Percentiles rank a stretch among this genome's conserved stretches.
Conservation (phyloP, 1,140 invertebrate species). For the Pygmarrhopalites habei region DNA sequence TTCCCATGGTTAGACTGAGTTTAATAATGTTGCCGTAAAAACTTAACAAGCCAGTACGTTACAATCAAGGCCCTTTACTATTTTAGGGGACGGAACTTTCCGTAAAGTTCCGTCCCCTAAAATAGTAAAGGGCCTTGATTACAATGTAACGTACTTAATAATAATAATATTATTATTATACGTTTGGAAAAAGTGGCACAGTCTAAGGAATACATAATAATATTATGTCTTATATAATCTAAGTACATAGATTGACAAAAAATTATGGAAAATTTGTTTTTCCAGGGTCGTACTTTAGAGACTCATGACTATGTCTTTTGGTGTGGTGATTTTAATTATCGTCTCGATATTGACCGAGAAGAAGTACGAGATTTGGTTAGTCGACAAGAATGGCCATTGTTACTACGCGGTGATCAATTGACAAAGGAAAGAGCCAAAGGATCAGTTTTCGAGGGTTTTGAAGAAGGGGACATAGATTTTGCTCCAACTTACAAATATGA, state of each 20-base stretch:
- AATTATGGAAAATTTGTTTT: too few relatives aligned
- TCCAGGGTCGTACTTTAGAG: conserved; percentile 71
- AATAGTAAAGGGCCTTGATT: too few relatives aligned
- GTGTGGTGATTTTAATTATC: conserved; percentile 99
- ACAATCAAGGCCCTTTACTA: too few relatives aligned
- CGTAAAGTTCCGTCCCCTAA: too few relatives aligned
- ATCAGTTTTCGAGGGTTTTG: conserved; percentile 89
- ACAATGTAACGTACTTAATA: conserved; percentile 27
- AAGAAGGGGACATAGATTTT: conserved; percentile 87
- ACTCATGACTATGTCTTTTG: conserved; percentile 98
- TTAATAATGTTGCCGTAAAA: too few relatives aligned
- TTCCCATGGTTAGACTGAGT: conserved; percentile 91
- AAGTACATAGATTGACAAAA: too few relatives aligned
- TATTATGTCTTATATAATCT: too few relatives aligned
- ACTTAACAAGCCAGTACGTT: too few relatives aligned
- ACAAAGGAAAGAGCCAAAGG: conserved; percentile 67
- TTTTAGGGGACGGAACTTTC: too few relatives aligned
- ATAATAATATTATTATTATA: background rate
- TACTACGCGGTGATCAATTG: conserved; percentile 86
- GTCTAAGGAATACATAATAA: too few relatives aligned
- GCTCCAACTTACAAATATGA: conserved; percentile 99
- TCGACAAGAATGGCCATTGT: conserved; percentile 64
- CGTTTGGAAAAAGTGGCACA: too few relatives aligned
- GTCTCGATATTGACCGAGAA: conserved; percentile 91
- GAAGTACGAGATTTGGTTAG: conserved; percentile 81